Conservation (phyloP, 2,113 vertebrate species). For the Merops nubicus region DNA sequence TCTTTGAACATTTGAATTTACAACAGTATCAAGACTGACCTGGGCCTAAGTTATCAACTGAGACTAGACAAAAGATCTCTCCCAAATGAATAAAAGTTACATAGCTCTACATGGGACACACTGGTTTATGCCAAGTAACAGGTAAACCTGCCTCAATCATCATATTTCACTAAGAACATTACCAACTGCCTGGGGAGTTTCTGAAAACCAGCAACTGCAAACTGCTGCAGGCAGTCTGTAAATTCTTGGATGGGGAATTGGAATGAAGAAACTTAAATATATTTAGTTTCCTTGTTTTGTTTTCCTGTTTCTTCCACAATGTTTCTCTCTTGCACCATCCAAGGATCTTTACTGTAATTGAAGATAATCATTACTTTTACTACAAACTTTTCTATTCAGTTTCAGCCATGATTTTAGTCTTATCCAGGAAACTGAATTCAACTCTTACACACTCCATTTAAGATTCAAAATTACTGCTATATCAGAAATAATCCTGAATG, state of each 20-base stretch:
- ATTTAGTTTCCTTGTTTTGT: not conserved
- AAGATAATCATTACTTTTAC: not conserved
- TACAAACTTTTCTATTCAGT: not conserved
- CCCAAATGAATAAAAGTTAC: not conserved
- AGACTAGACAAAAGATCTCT: not conserved
- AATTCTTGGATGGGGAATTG: not conserved
- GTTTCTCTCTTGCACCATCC: not conserved
- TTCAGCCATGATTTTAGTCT: rapidly evolving
- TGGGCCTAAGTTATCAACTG: not conserved
- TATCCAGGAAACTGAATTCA: not conserved
- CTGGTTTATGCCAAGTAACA: not conserved
- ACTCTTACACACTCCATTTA: not conserved
- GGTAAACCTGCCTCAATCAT: not conserved
- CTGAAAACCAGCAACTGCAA: not conserved
- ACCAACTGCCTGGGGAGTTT: not conserved
- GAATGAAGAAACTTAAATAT: not conserved
- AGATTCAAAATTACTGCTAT: not conserved
- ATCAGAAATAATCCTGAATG: not conserved
- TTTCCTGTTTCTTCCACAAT: not conserved
- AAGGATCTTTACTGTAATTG: not conserved
- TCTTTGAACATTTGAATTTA: not conserved
- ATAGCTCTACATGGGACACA: not conserved
- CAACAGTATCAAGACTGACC: not conserved
- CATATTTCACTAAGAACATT: not conserved
- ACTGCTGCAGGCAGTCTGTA: not conserved